Percentiles rank a stretch among this genome's conserved stretches.
Conservation (phyloP, 53 echinoderm and acorn worm species). For the Temnopleurus reevesii region DNA sequence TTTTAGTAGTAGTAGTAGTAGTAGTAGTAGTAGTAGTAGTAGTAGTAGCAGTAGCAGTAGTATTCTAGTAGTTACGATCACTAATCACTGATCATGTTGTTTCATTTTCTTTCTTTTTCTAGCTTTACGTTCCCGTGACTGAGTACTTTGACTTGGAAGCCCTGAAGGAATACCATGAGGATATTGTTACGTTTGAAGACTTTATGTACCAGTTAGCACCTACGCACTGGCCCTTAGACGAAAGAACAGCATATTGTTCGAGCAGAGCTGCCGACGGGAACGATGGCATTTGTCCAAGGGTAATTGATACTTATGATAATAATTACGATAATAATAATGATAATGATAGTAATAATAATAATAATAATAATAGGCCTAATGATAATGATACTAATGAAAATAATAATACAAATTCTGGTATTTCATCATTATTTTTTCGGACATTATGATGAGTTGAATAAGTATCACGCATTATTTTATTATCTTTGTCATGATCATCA, state of each 20-base stretch:
- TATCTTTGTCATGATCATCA: too few species aligned
- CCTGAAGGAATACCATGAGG: conserved; percentile 73
- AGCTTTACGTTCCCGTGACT: conserved; percentile 81
- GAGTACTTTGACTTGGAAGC: conserved; percentile 85
- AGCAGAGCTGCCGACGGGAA: conserved; percentile 80
- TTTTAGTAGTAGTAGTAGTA: too few species aligned
- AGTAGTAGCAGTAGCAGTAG: too few species aligned
- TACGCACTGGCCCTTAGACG: conserved; percentile 68
- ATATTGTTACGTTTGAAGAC: conserved; percentile 87
- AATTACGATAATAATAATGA: not conserved
- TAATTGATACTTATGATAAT: conserved; percentile 34
- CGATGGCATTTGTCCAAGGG: conserved; percentile 85
- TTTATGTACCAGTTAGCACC: conserved; percentile 89
- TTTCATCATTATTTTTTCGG: too few species aligned
- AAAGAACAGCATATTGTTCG: conserved; percentile 82
- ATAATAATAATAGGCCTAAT: too few species aligned
- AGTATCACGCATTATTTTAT: too few species aligned
- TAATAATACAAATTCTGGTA: too few species aligned
- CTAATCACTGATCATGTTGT: too few species aligned
- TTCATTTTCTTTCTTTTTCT: not conserved
- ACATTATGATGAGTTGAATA: too few species aligned
- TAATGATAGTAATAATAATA: not conserved
- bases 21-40: too few species aligned
- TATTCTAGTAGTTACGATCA: too few species aligned
- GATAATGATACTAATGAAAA: too few species aligned